Evolutionary conservation across 1,140 invertebrate genomes (phyloP).

Genomic region (Carposina sasakii): DNA sequence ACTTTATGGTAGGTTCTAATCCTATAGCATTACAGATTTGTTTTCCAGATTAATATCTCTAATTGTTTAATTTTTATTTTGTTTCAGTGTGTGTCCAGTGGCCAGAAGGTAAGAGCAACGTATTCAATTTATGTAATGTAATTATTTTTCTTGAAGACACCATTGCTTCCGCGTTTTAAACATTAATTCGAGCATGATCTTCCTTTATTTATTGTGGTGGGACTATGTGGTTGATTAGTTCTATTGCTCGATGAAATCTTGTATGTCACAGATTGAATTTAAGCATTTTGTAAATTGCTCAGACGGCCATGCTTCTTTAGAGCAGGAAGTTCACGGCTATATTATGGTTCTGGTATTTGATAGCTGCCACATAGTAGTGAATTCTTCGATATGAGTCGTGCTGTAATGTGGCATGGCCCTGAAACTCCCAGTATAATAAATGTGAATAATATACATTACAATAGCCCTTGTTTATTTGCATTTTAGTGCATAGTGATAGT

Average conservation of each 20-base stretch:
- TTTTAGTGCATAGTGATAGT: slow-evolving; percentile 46
- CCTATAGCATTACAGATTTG: slow-evolving; percentile 56
- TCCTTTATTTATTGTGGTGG: slow-evolving; percentile 61
- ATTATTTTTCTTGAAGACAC: slow-evolving; percentile 33
- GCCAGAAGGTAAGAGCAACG: slow-evolving; percentile 83
- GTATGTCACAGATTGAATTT: slow-evolving; percentile 46
- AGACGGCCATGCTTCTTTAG: slow-evolving; percentile 60
- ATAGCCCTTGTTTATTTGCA: slow-evolving; percentile 37
- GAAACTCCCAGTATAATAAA: slow-evolving; percentile 34
- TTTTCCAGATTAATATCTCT: slow-evolving; percentile 30
- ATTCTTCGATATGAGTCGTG: slow-evolving; percentile 38
- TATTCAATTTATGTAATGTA: slow-evolving; percentile 24
- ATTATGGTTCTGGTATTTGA: slow-evolving; percentile 33
- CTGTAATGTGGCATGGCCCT: slow-evolving; percentile 58
- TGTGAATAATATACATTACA: slow-evolving; percentile 46
- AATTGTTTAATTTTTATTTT: slow-evolving; percentile 45
- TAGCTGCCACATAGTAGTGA: too few species aligned
- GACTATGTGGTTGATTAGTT: slow-evolving; percentile 55
- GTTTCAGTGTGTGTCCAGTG: slow-evolving; percentile 90
- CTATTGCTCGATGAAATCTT: slow-evolving; percentile 50
- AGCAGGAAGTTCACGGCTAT: slow-evolving; percentile 43
- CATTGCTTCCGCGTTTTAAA: slow-evolving; percentile 60
- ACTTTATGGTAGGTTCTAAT: slow-evolving; percentile 53
- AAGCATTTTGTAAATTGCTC: slow-evolving; percentile 45
- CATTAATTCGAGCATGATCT: slow-evolving; percentile 62